phyloP scores from a whole-genome alignment of 2,888 invertebrate genomes.

The Lypha dubia region DNA sequence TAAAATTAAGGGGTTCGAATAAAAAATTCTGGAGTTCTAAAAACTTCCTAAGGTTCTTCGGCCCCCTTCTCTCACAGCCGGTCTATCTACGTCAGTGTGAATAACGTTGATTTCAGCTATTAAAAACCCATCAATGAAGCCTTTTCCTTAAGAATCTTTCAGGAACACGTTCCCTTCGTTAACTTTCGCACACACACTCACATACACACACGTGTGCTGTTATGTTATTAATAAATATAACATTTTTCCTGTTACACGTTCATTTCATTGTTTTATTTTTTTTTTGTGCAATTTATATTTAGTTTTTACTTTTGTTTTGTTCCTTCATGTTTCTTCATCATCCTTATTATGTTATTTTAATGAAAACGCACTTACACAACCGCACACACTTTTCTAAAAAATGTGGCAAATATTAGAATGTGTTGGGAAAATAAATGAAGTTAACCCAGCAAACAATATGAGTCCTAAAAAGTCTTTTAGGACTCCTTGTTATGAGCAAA shows the following conservation, averaged over 20 bases:
- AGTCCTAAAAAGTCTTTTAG: too few relatives aligned
- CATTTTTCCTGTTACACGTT: conserved; percentile 57
- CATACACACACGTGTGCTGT: background rate
- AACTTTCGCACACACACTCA: background rate
- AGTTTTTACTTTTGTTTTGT: conserved; percentile 31
- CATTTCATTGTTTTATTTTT: conserved; percentile 51
- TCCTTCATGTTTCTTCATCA: conserved; percentile 12
- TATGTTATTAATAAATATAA: conserved; percentile 64
- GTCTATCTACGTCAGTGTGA: too few relatives aligned
- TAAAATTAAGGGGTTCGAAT: too few relatives aligned
- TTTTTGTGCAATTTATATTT: conserved; percentile 58
- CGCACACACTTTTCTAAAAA: background rate
- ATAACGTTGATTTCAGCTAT: too few relatives aligned
- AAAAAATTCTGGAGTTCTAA: too few relatives aligned
- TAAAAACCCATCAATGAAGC: too few relatives aligned
- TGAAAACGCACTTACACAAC: conserved; percentile 1
- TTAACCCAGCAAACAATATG: too few relatives aligned
- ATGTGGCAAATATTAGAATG: conserved; percentile 18
- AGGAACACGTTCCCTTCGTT: conserved; percentile 4
- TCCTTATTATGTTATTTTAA: conserved; percentile 32
- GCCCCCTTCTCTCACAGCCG: too few relatives aligned
- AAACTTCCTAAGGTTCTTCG: too few relatives aligned
- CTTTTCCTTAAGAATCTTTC: background rate
- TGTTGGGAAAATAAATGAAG: conserved; percentile 24
- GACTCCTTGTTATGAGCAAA: too few relatives aligned